Conservation (phyloP, 2,113 vertebrate genomes). For the Scartelaos histophorus region DNA sequence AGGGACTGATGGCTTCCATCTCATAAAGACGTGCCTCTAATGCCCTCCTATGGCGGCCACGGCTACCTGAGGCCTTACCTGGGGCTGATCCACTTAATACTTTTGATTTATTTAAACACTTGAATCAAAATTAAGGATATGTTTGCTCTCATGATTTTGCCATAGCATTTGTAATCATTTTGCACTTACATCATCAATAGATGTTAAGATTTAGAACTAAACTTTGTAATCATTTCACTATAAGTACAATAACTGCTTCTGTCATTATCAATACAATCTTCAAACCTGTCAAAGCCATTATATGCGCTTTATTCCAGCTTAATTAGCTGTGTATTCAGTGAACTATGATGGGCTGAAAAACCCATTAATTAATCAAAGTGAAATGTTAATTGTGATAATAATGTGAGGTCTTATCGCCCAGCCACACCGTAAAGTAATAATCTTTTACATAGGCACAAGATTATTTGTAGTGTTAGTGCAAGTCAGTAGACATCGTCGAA, state of each 20-base stretch:
- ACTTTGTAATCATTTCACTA: background rate
- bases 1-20: slow-evolving; percentile 57
- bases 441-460: slow-evolving; percentile 48
- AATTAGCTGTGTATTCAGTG: slow-evolving; percentile 3
- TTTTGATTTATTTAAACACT: background rate
- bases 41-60: slow-evolving; percentile 32
- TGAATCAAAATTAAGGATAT: background rate
- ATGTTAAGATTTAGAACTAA: background rate
- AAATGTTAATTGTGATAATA: slow-evolving; percentile 8
- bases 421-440: slow-evolving; percentile 40
- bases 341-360: slow-evolving; percentile 1
- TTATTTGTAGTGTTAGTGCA: slow-evolving; percentile 56
- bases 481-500: slow-evolving; percentile 67
- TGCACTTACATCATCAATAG: background rate
- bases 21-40: slow-evolving; percentile 46
- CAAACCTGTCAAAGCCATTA: background rate
- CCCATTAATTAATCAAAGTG: slow-evolving; percentile 6
- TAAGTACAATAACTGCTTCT: background rate
- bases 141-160: background rate
- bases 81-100: slow-evolving; percentile 11
- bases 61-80: slow-evolving; percentile 24
- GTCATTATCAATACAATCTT: background rate
- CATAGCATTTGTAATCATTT: background rate
- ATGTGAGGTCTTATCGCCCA: slow-evolving; percentile 2
- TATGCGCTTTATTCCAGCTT: background rate